Percentiles rank a stretch among this genome's conserved stretches.
phyloP scores from a whole-genome alignment of 2,113 vertebrate genomes.

The human (Homo sapiens) region DNA sequence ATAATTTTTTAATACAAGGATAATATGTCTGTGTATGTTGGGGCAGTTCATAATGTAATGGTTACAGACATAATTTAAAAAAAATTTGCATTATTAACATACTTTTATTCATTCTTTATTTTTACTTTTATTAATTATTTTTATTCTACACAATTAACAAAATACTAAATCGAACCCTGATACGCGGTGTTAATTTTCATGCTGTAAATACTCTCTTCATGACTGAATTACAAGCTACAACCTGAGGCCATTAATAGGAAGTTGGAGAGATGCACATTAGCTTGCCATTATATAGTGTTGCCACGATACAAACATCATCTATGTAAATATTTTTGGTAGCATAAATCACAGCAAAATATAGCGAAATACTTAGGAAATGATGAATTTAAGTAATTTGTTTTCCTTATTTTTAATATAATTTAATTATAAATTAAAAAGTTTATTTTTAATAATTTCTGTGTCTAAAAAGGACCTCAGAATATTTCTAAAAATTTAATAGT shows the following conservation, averaged over 20 bases:
- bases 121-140: too few species aligned
- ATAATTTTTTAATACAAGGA: background rate
- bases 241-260: background rate
- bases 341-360: background rate
- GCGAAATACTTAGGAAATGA: background rate
- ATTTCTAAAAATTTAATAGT: background rate
- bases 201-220: background rate
- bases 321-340: background rate
- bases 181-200: background rate
- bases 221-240: background rate
- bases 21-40: background rate
- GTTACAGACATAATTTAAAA: background rate
- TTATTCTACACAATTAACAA: background rate
- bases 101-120: too few species aligned
- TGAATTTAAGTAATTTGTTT: background rate
- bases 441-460: background rate
- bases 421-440: background rate
- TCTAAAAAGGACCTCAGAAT: background rate
- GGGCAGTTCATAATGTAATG: background rate
- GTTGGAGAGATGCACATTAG: background rate
- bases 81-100: background rate
- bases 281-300: background rate
- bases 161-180: background rate
- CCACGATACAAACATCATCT: background rate
- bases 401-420: background rate